phyloP scores from a whole-genome alignment of 2,888 invertebrate species.

The Spisula solida region DNA sequence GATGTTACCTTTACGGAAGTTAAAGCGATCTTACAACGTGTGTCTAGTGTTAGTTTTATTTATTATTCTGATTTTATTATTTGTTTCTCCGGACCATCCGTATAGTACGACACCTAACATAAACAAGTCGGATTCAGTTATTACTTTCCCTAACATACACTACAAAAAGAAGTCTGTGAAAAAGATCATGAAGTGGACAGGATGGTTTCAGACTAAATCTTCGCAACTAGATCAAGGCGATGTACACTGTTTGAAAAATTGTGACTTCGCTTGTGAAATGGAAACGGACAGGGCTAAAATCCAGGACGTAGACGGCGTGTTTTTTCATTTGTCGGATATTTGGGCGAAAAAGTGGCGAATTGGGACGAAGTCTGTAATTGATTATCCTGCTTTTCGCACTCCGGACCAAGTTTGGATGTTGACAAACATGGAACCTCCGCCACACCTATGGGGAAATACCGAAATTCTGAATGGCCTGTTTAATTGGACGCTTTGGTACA shows the following conservation, averaged over 20 bases:
- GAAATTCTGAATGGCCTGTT: slow-evolving; percentile 71
- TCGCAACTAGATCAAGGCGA: slow-evolving; percentile 8
- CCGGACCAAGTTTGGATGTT: slow-evolving; percentile 80
- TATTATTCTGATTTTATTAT: neutral
- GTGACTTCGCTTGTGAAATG: slow-evolving; percentile 55
- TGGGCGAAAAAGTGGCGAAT: slow-evolving; percentile 65
- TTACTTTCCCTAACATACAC: slow-evolving; percentile 38
- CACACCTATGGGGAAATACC: slow-evolving; percentile 72
- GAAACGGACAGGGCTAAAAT: slow-evolving; percentile 72
- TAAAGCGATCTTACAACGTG: neutral
- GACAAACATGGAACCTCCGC: slow-evolving; percentile 78
- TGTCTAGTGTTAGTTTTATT: neutral
- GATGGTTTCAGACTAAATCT: slow-evolving; percentile 26
- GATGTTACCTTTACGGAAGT: neutral
- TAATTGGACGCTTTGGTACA: slow-evolving; percentile 81
- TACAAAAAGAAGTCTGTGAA: slow-evolving; percentile 55
- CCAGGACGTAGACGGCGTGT: slow-evolving; percentile 74
- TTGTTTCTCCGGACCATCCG: neutral
- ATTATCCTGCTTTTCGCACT: slow-evolving; percentile 69
- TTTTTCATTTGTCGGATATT: slow-evolving; percentile 76
- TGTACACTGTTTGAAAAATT: slow-evolving; percentile 46
- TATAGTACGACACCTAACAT: neutral
- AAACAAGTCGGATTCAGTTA: neutral
- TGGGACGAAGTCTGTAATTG: slow-evolving; percentile 57
- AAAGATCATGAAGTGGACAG: slow-evolving; percentile 61